Evolutionary conservation across 2,888 invertebrate species (phyloP), one percentile per base, ranked within the genome.

Genomic region (Macropis europaea): DNA sequence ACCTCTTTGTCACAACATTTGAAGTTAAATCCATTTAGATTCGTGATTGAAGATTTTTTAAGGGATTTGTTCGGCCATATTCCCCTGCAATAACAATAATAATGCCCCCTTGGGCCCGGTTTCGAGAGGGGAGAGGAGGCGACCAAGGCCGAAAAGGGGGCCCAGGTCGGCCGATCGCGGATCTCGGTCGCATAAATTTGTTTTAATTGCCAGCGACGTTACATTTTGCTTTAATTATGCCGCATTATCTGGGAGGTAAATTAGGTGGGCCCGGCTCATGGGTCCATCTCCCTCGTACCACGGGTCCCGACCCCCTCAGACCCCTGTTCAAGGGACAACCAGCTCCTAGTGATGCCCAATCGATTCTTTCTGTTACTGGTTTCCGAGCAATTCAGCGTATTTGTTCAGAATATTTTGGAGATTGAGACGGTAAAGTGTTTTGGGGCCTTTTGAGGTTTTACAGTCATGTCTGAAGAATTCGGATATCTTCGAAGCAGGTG

Each of bases 181-280:
- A 89, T 90, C 90, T 90, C 86, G 89, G 89, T 89, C 90, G 90
- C 90, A 90, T 90, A 90, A 90, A 90, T 90, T 90, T 90, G 89
- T 90, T 90, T 90, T 90, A 90, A 90, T 90, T 90, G 90, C 90
- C 90, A 90, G 89, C 89, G 90, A 90, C 90, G 90, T 90, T 90
- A 89, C 90, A 90, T 90, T 90, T 90, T 90, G 90, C 90, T 90
- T 90, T 90, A 90, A 90, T 90, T 90, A 90, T 90, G 89, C 90
- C 89, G 90, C 89, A 90, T 90, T 90, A 90, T 90, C 90, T 89
- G 90, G 89, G 90, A 89, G 89, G 90, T 90, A 90, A 90, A 90
- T 90, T 90, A 90, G 90, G 90, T 90, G 85, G 90, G 89, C 86
- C 89, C 89, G 85, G 86, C 83, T 86, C 85, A n/a, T 85, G 82